phyloP scores from a whole-genome alignment of 2,113 vertebrate species.

The Cheirogaleus medius region DNA sequence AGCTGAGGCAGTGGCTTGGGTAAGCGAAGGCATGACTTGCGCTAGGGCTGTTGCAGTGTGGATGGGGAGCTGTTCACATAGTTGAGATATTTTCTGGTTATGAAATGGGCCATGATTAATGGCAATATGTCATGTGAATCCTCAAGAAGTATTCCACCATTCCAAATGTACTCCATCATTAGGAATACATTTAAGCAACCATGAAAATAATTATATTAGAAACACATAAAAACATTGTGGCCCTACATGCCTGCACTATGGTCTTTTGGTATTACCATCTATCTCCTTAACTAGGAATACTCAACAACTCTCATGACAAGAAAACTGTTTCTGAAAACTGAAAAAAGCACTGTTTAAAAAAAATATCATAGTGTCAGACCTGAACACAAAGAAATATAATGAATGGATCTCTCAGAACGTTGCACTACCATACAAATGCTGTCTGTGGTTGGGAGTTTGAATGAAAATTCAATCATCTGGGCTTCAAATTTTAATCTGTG shows the following conservation, averaged over 20 bases:
- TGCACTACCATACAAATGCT: not conserved
- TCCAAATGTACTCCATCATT: not conserved
- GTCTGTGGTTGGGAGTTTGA: not conserved
- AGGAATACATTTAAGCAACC: not conserved
- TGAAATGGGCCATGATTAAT: not conserved
- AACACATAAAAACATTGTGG: not conserved
- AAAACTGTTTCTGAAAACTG: too few relatives aligned
- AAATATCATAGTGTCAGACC: not conserved
- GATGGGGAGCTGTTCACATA: not conserved
- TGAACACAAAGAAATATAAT: not conserved
- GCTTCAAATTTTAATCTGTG: not conserved
- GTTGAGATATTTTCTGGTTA: not conserved
- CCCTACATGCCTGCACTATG: accelerated
- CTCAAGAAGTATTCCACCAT: not conserved
- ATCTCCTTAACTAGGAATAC: not conserved
- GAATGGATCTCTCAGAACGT: not conserved
- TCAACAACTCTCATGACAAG: not conserved
- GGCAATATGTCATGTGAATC: not conserved
- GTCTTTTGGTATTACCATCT: not conserved
- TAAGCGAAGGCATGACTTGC: not conserved
- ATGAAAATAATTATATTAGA: not conserved
- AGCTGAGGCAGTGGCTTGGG: not conserved
- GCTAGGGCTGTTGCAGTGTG: accelerated
- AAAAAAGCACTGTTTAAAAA: not conserved
- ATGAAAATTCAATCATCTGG: not conserved